Conservation (phyloP, 2,888 invertebrate genomes). For the Exocentrus adspersus region DNA sequence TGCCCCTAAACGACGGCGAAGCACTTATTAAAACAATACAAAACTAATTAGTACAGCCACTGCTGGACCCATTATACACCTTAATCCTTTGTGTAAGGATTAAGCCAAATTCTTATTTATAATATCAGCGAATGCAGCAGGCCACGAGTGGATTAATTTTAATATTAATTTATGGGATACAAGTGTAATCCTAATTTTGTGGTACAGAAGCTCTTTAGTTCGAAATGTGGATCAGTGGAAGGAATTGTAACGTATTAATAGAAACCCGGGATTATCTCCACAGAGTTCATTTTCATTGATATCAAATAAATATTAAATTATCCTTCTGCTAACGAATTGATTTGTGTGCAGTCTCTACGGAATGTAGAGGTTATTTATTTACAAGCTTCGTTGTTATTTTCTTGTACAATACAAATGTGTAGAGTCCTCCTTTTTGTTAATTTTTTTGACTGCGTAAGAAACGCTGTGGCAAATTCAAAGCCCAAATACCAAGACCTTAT, state of each 20-base stretch:
- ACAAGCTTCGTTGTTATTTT: too few relatives aligned
- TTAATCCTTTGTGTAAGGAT: constrained; percentile 51
- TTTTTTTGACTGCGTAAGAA: too few relatives aligned
- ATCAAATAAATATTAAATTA: constrained; percentile 52
- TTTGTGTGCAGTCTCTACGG: constrained; percentile 37
- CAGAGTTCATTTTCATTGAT: constrained; percentile 40
- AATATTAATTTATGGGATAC: constrained; percentile 56
- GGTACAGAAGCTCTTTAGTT: constrained; percentile 35
- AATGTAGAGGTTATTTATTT: constrained; percentile 38
- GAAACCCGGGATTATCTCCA: constrained; percentile 32
- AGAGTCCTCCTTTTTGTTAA: too few relatives aligned
- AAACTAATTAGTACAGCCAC: constrained; percentile 45
- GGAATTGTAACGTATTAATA: constrained; percentile 34
- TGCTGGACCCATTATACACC: constrained; percentile 49
- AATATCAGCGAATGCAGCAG: constrained; percentile 32
- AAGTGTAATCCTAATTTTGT: constrained; percentile 52
- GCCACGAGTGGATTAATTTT: constrained; percentile 48
- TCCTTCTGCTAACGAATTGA: constrained; percentile 40
- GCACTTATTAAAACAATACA: constrained; percentile 45
- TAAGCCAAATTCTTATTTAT: constrained; percentile 53
- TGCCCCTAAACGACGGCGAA: constrained; percentile 22
- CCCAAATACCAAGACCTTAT: too few relatives aligned
- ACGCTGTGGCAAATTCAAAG: too few relatives aligned
- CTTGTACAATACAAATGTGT: too few relatives aligned
- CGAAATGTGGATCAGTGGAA: constrained; percentile 22